Percentiles rank a stretch among this genome's conserved stretches.
Evolutionary conservation across 2,113 vertebrate species (phyloP).

Genomic region (Speoplatyrhinus poulsoni): DNA sequence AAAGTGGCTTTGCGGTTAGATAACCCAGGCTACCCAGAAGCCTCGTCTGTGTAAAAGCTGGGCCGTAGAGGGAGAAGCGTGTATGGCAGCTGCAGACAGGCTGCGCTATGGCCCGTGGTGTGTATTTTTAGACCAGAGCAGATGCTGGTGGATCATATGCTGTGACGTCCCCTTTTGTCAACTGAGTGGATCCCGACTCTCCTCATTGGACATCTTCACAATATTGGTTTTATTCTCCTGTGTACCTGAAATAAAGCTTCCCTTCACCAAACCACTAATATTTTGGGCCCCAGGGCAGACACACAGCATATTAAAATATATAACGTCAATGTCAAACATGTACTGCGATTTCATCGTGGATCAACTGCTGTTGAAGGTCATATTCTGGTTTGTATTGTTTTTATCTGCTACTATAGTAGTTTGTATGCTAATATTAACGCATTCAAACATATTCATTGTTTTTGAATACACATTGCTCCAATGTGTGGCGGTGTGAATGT

Average conservation of each 20-base stretch:
- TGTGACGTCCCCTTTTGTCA: conserved; percentile 70
- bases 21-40: conserved; percentile 49
- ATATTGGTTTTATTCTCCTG: no score
- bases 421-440: no score
- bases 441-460: background rate
- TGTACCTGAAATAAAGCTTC: no score
- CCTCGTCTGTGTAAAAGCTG: conserved; percentile 56
- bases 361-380: conserved; percentile 43
- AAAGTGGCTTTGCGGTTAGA: conserved; percentile 25
- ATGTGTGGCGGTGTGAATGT: no score
- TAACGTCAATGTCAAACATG: conserved; percentile 22
- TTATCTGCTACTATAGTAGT: background rate
- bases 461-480: background rate
- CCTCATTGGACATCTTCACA: background rate
- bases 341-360: conserved; percentile 1
- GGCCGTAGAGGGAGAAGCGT: conserved; percentile 64
- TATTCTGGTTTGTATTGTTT: conserved; percentile 4
- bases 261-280: background rate
- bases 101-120: conserved; percentile 65
- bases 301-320: conserved; percentile 28
- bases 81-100: conserved; percentile 68
- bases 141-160: conserved; percentile 73
- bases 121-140: conserved; percentile 76
- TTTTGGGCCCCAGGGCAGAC: background rate
- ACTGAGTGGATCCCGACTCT: conserved; percentile 68